Evolutionary conservation across 2,888 invertebrate species (phyloP).

Genomic region (Lochmaea capreae): DNA sequence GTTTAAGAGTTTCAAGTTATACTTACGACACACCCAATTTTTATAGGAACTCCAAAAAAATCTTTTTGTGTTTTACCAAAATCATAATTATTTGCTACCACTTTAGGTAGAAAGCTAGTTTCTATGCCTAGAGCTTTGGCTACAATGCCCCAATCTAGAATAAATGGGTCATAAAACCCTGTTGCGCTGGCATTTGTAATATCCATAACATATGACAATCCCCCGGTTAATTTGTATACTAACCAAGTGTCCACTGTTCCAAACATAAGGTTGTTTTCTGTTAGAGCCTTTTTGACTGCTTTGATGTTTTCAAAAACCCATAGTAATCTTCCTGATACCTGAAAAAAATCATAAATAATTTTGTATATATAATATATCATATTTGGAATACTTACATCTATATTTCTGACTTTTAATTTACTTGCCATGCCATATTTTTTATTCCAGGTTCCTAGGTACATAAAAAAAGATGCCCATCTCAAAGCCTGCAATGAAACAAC

Average conservation of each 20-base stretch:
- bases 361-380: neutral
- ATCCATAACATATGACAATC: slow-evolving; percentile 82
- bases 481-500: slow-evolving; percentile 61
- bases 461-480: slow-evolving; percentile 73
- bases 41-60: slow-evolving; percentile 82
- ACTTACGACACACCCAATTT: slow-evolving; percentile 82
- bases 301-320: slow-evolving; percentile 83
- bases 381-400: slow-evolving; percentile 72
- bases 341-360: slow-evolving; percentile 24
- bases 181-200: slow-evolving; percentile 92
- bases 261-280: slow-evolving; percentile 77
- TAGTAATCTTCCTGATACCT: slow-evolving; percentile 72
- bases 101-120: slow-evolving; percentile 78
- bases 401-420: slow-evolving; percentile 85
- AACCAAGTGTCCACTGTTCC: slow-evolving; percentile 96
- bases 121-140: slow-evolving; percentile 82
- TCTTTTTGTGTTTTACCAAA: slow-evolving; percentile 77
- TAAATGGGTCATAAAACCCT: slow-evolving; percentile 93
- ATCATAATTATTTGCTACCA: slow-evolving; percentile 81
- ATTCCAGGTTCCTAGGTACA: slow-evolving; percentile 82
- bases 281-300: slow-evolving; percentile 74
- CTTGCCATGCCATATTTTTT: slow-evolving; percentile 87
- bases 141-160: slow-evolving; percentile 85
- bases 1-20: neutral
- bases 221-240: slow-evolving; percentile 80